These are phyloP conservation scores for Zapus hudsonius DNA, from an alignment of 2,113 vertebrate species.

Conservation along the genomic window DNA sequence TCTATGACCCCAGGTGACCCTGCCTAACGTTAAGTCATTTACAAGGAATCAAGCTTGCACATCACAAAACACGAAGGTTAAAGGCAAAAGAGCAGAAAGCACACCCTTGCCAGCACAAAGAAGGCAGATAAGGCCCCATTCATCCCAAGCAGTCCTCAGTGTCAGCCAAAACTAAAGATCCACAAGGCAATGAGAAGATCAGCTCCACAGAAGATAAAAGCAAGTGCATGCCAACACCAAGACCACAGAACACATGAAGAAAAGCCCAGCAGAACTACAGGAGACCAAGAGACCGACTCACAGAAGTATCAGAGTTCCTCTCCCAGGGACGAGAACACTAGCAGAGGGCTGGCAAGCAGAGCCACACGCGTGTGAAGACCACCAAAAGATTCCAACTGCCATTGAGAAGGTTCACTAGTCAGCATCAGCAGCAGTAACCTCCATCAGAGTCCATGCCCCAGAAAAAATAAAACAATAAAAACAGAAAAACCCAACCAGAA, in stretches of 20 bases:
- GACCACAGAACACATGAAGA: neutral
- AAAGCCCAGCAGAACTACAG: neutral
- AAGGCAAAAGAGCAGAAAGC: neutral
- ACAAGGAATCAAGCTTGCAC: neutral
- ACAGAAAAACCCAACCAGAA: too few species aligned
- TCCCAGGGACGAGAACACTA: too few species aligned
- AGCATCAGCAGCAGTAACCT: neutral
- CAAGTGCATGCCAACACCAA: neutral
- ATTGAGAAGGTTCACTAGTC: neutral
- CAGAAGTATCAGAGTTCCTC: accelerated
- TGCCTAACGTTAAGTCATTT: too few species aligned
- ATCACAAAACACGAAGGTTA: accelerated
- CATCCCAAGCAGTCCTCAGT: neutral
- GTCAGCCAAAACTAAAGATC: neutral
- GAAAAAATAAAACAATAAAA: too few species aligned
- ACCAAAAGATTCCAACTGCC: neutral
- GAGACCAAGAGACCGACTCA: too few species aligned
- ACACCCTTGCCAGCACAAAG: neutral
- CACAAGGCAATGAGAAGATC: neutral
- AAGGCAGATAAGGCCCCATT: neutral
- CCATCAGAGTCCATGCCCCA: neutral
- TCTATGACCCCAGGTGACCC: too few species aligned
- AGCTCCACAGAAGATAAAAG: neutral
- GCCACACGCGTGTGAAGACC: neutral
- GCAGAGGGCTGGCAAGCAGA: too few species aligned